Percentiles rank a stretch among this genome's conserved stretches.
Conservation (phyloP, 2,113 vertebrate species). For the Philantomba maxwellii region DNA sequence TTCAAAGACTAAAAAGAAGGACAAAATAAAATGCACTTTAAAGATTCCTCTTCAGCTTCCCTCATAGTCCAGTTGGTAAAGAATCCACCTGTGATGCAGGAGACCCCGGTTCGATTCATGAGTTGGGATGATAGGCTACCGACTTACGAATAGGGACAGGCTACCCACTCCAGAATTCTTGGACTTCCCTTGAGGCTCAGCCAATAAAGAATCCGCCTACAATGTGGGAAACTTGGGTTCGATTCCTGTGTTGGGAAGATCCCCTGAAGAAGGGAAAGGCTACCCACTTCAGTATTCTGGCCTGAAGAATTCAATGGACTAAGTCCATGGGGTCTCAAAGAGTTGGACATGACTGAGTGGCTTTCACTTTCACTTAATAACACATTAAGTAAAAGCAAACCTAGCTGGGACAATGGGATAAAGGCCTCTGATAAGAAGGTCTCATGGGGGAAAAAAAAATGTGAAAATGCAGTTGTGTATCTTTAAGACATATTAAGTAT, state of each 20-base stretch:
- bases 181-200: no score
- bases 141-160: no score
- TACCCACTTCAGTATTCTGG: not conserved
- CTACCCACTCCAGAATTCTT: no score
- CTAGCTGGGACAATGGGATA: not conserved
- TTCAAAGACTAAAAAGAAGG: not conserved
- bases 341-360: not conserved
- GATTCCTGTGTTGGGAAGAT: no score
- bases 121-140: no score
- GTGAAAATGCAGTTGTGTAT: not conserved
- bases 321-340: not conserved
- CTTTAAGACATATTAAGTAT: not conserved
- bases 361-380: not conserved
- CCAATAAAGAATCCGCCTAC: rapidly evolving
- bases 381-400: not conserved
- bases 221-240: no score
- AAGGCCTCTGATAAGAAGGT: not conserved
- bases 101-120: rapidly evolving
- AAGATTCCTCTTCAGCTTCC: not conserved
- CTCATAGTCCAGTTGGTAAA: not conserved
- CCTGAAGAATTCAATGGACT: not conserved
- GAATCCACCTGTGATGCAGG: no score
- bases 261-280: no score
- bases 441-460: not conserved
- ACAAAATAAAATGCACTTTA: not conserved